Conservation (phyloP, 2,888 invertebrate genomes). For the Parelbella ahira region DNA sequence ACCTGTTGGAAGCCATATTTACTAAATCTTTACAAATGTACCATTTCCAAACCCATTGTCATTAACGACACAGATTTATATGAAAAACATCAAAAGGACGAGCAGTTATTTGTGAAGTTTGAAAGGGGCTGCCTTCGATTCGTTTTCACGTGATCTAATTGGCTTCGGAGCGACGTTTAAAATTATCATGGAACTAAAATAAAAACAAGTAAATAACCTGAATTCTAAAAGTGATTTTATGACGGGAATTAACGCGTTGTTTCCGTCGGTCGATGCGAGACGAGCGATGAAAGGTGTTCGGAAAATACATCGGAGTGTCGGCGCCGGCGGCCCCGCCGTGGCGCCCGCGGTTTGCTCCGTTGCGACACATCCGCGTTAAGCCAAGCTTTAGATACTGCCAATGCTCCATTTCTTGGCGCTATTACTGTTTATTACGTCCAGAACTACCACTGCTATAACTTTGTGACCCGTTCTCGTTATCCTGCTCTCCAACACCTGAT, state of each 20-base stretch:
- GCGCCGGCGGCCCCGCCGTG: conserved; percentile 42
- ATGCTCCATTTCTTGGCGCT: conserved; percentile 22
- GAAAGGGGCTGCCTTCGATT: conserved; percentile 35
- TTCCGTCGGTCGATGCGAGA: conserved; percentile 78
- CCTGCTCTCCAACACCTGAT: too few species aligned
- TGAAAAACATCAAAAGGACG: conserved; percentile 18
- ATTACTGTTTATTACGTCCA: conserved; percentile 20
- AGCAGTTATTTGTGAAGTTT: conserved; percentile 27
- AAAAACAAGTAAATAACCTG: conserved; percentile 80
- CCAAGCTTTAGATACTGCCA: conserved; percentile 22
- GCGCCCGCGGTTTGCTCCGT: conserved; percentile 43
- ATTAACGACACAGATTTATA: not conserved
- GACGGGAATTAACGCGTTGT: conserved; percentile 81
- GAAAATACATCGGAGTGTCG: conserved; percentile 65
- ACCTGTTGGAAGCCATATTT: too few species aligned
- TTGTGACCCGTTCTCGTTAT: too few species aligned
- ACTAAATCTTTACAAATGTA: too few species aligned
- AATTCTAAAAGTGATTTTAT: conserved; percentile 80
- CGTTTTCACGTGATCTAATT: conserved; percentile 73
- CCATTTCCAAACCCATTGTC: too few species aligned
- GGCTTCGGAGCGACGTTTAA: conserved; percentile 70
- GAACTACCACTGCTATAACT: conserved; percentile 6
- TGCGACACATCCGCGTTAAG: conserved; percentile 53
- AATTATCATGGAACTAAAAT: conserved; percentile 78
- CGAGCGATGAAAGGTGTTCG: conserved; percentile 77